Evolutionary conservation across 2,888 invertebrate genomes (phyloP), one percentile per base, ranked within the genome.

Genomic region (Trisateles emortualis): DNA sequence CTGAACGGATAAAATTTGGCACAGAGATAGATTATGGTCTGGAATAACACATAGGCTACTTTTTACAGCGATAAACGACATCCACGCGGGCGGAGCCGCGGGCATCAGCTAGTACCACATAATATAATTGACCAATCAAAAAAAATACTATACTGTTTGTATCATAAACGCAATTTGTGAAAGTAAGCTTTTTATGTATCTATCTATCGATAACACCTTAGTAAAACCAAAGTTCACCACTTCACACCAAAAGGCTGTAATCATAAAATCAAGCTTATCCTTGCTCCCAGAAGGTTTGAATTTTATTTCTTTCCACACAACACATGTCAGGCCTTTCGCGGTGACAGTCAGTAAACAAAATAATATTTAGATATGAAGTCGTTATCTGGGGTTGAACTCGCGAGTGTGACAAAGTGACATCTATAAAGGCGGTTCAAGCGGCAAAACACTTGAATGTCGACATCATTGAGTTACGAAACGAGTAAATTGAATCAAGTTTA

Each of bases 381-480:
- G 81, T 85, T 84, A 84, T 82, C 81, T 83, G 79, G 68, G 75
- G 74, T 75, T 80, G 76, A 85, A 79, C 79, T 81, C 72, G 76
- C 68, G 80, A 82, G 80, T 85, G 84, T 84, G 83, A 85, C 81
- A 85, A 86, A 86, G 82, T 87, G 86, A 87, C 85, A 83, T 84
- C 84, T 84, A 83, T 84, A 84, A 86, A 85, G 78, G 83, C 81
- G 82, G 82, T 83, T 84, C 77, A 81, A 77, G 77, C 81, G 79
- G 76, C 81, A 84, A 84, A 87, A 86, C 80, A 85, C 86, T 87
- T 78, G 81, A 84, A 81, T 79, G 76, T 75, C 69, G 72, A 64
- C 70, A 64, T 54, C 78, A 55, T 54, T 64, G 74, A 85, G 79
- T 70, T 75, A 78, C 69, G 84, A 87, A 86, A 50, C 50, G 46